Base-by-base conservation (phyloP, 2,888 invertebrate genomes). In the Onthophagus sagittarius region DNA sequence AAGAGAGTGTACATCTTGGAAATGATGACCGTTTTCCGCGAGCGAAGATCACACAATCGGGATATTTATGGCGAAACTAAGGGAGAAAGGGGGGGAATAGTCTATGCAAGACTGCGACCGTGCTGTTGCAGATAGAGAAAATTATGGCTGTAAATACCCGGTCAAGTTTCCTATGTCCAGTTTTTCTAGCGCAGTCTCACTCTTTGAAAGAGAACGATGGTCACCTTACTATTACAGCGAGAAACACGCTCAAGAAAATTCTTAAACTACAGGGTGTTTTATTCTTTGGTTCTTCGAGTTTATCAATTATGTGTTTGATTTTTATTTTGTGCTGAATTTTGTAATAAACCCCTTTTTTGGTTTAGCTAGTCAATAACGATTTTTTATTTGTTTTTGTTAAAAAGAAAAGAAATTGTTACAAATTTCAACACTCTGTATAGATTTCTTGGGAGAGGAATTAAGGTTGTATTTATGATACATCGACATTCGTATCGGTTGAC, bases 71-170 rank as follows among this genome's bases (percentile, higher is more conserved):
- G 39, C 39, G 39, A 53, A 53, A 7, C 39, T 7, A 11, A 53
- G 39, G 39, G 39, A 4, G 11, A 53, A 53, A 7, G 5, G 39
- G 7, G 9, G 39, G 39, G 39, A 53, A n/a, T n/a, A n/a, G n/a
- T n/a, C n/a, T n/a, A n/a, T 53, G 9, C 23, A 23, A 23, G 39
- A 11, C 39, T 11, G 39, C 39, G 11, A 11, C 39, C 39, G 5
- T 53, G 11, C 9, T 11, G 11, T 1, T 11, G 39, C 2, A 67
- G 67, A 67, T 67, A 67, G 67, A 67, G 67, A 67, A 67, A 67
- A 67, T 67, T 67, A 67, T 67, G 9, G 67, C 31, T 67, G 32
- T 67, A 67, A 67, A 67, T 67, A 67, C 13, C 67, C 67, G 67
- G 67, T 67, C 67, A n/a, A 32, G 67, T 67, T 23, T 67, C 15